A percentile compares a stretch with the other conserved stretches of the same genome.
phyloP scores from a whole-genome alignment of 2,113 vertebrate species.

The Dasyprocta punctata region DNA sequence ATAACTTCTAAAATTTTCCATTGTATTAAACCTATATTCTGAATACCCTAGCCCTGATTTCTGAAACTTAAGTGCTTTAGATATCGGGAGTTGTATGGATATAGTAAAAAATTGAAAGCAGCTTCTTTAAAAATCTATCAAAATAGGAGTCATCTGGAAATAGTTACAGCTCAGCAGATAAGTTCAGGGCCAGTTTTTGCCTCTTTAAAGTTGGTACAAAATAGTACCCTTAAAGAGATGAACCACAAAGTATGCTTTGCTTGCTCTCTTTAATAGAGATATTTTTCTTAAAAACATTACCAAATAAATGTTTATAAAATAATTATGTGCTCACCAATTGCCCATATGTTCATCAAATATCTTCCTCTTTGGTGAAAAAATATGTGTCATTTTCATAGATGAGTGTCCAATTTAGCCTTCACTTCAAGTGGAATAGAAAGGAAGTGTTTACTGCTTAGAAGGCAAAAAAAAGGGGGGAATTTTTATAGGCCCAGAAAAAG shows the following conservation, averaged over 20 bases:
- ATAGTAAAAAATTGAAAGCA: slow-evolving; percentile 51
- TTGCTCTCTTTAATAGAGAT: slow-evolving; percentile 38
- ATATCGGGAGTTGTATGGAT: slow-evolving; percentile 54
- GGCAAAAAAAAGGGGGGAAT: background rate
- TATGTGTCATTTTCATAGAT: slow-evolving; percentile 30
- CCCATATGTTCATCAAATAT: slow-evolving; percentile 49
- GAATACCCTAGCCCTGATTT: slow-evolving; percentile 36
- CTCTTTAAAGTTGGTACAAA: slow-evolving; percentile 63
- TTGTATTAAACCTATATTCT: slow-evolving; percentile 56
- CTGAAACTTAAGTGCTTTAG: slow-evolving; percentile 56
- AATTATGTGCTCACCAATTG: slow-evolving; percentile 60
- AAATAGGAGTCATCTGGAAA: slow-evolving; percentile 62
- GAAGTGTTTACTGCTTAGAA: background rate
- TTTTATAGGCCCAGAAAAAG: background rate
- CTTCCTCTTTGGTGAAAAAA: slow-evolving; percentile 37
- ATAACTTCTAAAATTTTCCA: slow-evolving; percentile 46
- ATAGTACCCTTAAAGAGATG: slow-evolving; percentile 51
- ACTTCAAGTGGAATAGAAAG: slow-evolving; percentile 26
- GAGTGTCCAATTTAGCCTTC: slow-evolving; percentile 48
- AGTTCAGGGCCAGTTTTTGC: slow-evolving; percentile 41
- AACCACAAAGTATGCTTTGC: background rate
- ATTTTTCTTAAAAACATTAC: slow-evolving; percentile 53
- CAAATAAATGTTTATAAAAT: slow-evolving; percentile 57
- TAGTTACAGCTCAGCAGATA: slow-evolving; percentile 43
- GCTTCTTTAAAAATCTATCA: slow-evolving; percentile 69